phyloP scores from a whole-genome alignment of 1,140 invertebrate species.

The Saccostrea glomerata region DNA sequence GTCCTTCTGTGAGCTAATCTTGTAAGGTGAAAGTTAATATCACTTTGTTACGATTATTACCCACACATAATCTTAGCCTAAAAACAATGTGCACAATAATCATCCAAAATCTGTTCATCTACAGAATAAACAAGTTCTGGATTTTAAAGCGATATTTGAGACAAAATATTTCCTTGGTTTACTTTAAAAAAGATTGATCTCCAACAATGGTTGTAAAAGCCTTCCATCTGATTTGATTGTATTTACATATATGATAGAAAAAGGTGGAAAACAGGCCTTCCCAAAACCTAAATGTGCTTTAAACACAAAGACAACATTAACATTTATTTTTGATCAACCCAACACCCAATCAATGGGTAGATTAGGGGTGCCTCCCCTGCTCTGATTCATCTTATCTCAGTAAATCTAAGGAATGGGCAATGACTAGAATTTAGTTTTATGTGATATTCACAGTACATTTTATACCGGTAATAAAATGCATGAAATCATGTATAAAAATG shows the following conservation, averaged over 20 bases:
- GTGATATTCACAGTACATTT: not conserved
- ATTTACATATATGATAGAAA: not conserved
- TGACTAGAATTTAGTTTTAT: not conserved
- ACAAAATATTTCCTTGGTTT: not conserved
- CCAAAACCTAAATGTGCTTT: not conserved
- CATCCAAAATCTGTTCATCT: not conserved
- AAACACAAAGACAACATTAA: not conserved
- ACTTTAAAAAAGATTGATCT: not conserved
- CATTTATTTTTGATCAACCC: slow-evolving; percentile 14
- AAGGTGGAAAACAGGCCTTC: not conserved
- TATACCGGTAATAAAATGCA: not conserved
- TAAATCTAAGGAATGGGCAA: not conserved
- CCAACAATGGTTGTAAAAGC: not conserved
- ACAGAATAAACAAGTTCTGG: not conserved
- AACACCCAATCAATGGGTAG: not conserved
- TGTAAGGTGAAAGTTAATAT: not conserved
- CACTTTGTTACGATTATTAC: not conserved
- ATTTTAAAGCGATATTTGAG: slow-evolving; percentile 3
- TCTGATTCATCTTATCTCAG: not conserved
- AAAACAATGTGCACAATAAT: not conserved
- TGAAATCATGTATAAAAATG: not conserved
- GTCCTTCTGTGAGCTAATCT: not conserved
- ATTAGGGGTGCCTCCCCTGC: not conserved
- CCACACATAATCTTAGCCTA: not conserved
- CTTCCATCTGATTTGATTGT: slow-evolving; percentile 15